These are phyloP conservation scores for Tapirus terrestris DNA, from an alignment of 2,113 vertebrate genomes.

Conservation along the genomic window DNA sequence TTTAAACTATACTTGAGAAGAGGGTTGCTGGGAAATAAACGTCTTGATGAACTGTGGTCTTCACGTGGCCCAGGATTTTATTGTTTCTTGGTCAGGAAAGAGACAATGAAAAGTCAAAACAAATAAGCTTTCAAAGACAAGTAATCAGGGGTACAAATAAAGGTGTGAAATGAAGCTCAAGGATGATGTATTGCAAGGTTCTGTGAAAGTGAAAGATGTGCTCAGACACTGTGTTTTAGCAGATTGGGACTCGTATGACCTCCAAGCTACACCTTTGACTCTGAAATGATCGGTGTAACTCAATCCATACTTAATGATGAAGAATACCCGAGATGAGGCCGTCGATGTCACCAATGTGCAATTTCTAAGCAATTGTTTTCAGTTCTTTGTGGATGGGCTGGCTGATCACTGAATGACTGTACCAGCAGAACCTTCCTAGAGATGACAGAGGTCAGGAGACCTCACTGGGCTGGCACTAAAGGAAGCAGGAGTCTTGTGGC, in stretches of 20 bases:
- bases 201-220: neutral
- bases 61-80: neutral
- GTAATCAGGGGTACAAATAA: conserved; percentile 49
- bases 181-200: neutral
- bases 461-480: neutral
- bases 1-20: neutral
- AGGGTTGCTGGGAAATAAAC: conserved; percentile 33
- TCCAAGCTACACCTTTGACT: neutral
- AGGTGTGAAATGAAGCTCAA: neutral
- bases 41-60: conserved; percentile 31
- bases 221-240: neutral
- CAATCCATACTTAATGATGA: neutral
- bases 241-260: neutral
- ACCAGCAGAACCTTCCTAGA: neutral
- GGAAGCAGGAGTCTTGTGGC: neutral
- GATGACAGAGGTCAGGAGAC: neutral
- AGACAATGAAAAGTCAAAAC: neutral
- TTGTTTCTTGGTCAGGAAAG: conserved; percentile 7
- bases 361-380: conserved; percentile 9
- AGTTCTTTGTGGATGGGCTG: neutral
- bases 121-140: conserved; percentile 15
- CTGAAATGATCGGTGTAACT: conserved; percentile 31
- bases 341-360: neutral
- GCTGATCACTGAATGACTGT: neutral
- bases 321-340: conserved; percentile 42